A percentile compares a stretch with the other conserved stretches of the same genome.
Evolutionary conservation across 2,888 invertebrate species (phyloP).

Genomic region (Drosophila neonasuta): DNA sequence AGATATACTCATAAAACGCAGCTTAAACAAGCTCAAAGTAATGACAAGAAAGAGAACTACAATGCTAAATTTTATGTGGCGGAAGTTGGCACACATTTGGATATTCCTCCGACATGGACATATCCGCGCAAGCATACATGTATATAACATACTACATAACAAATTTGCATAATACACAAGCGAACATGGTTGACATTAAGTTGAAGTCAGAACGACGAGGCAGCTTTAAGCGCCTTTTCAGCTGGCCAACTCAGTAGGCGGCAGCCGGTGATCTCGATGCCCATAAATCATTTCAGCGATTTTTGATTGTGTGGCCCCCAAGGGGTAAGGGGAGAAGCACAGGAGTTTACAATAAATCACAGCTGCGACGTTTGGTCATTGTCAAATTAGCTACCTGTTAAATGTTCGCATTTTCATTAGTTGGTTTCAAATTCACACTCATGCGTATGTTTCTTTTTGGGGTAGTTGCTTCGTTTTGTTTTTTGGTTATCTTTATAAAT

Average conservation of each 20-base stretch:
- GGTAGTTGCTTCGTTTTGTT: not conserved
- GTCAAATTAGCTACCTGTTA: slow-evolving; percentile 54
- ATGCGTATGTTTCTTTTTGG: slow-evolving; percentile 27
- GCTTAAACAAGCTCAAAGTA: slow-evolving; percentile 20
- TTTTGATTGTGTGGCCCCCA: slow-evolving; percentile 19
- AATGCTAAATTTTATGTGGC: slow-evolving; percentile 2
- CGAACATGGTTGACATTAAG: slow-evolving; percentile 52
- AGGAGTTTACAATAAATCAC: slow-evolving; percentile 51
- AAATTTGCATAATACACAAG: slow-evolving; percentile 56
- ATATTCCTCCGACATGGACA: not conserved
- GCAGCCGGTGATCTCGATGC: slow-evolving; percentile 23
- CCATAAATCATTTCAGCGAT: slow-evolving; percentile 49
- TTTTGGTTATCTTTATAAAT: slow-evolving; percentile 51
- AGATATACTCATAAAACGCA: no score
- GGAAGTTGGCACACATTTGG: slow-evolving; percentile 6
- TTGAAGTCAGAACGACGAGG: slow-evolving; percentile 28
- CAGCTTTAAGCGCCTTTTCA: slow-evolving; percentile 43
- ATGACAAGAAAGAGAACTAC: slow-evolving; percentile 14
- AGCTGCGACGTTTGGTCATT: slow-evolving; percentile 25
- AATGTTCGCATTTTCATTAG: slow-evolving; percentile 32
- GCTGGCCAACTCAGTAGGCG: slow-evolving; percentile 14
- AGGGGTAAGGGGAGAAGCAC: not conserved
- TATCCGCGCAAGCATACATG: not conserved
- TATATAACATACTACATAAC: not conserved
- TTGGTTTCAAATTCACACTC: slow-evolving; percentile 28